Percentiles rank a stretch among this genome's conserved stretches.
These are phyloP conservation scores for Hydractinia symbiolongicarpus DNA, from an alignment of 30 jellyfish, hydroid and myxozoan species.

Conservation along the genomic window DNA sequence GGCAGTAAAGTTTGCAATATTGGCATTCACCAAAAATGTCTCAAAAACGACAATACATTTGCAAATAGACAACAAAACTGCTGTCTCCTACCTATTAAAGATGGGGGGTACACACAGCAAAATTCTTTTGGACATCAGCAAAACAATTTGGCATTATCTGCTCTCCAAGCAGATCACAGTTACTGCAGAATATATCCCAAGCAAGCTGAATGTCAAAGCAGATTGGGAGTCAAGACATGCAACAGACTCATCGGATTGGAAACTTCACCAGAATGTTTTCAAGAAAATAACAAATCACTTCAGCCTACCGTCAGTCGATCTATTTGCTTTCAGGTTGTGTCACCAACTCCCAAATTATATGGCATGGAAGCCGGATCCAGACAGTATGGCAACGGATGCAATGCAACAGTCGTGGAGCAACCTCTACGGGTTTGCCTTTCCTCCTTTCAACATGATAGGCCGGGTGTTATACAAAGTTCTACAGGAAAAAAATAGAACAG, in stretches of 20 bases:
- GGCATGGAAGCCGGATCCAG: constrained; percentile 11
- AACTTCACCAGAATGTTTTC: constrained; percentile 21
- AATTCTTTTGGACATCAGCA: not conserved
- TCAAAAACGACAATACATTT: not conserved
- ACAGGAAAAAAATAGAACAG: not conserved
- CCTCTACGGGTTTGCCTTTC: not conserved
- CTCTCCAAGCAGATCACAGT: constrained; percentile 40
- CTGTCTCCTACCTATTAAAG: not conserved
- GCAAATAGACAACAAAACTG: constrained; percentile 20
- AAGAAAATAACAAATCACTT: constrained; percentile 10
- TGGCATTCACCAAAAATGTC: not conserved
- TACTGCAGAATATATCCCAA: constrained; percentile 40
- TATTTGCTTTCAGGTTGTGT: constrained; percentile 37
- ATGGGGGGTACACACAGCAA: constrained; percentile 20
- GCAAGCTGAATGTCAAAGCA: constrained; percentile 30
- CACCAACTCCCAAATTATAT: not conserved
- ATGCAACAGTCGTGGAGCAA: not conserved
- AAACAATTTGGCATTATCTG: constrained; percentile 15
- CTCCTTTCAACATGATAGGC: too few relatives aligned
- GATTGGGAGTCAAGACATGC: constrained; percentile 32
- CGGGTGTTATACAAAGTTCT: too few relatives aligned
- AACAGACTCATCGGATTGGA: constrained; percentile 31
- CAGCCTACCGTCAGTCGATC: constrained; percentile 19
- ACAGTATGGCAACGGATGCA: constrained; percentile 21
- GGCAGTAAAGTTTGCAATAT: constrained; percentile 12